Base-by-base conservation (phyloP, 2,888 invertebrate species). In the Crocallis elinguaria region DNA sequence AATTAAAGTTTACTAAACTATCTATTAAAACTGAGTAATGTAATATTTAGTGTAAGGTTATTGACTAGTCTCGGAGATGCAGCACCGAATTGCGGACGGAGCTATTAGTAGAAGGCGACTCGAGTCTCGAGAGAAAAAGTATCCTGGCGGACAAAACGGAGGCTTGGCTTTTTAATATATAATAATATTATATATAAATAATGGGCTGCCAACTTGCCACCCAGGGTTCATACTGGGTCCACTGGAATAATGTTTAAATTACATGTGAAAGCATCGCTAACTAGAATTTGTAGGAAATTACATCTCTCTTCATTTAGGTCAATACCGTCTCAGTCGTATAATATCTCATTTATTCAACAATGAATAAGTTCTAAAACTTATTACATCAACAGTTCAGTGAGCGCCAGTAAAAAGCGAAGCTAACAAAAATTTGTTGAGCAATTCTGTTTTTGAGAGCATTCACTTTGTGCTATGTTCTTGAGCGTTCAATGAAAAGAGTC, bases 381-480 rank as follows among this genome's bases (percentile, higher is more conserved):
- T 25, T 25, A 25, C 25, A n/a, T 25, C 7, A 25, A 25, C 25
- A 3, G 2, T 9, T 25, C 25, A 1, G 25, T 25, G 25, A n/a
- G n/a, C n/a, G 25, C 25, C n/a, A 25, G n/a, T 7, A 29, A 42
- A 52, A 36, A 37, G 13, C 25, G 23, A 39, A 13, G n/a, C n/a
- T 33, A 41, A 39, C 23, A 36, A 42, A 11, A n/a, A 5, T 17
- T 19, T 19, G 41, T 49, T 41, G 16, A 43, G 57, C 53, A 60
- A 57, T 52, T 19, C 36, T 49, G 52, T 35, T 54, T n/a, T 61
- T 42, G 36, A 61, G 61, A 62, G 42, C 55, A 53, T 62, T 64
- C 55, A 46, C 41, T 58, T 52, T 38, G 43, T 45, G 44, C 33
- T 19, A 32, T 43, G 38, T 50, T 48, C 57, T 36, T 46, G 42